Percentiles rank a stretch among this genome's conserved stretches.
These are phyloP conservation scores for Palythoa heliodiscus DNA, from an alignment of 92 coral and sea anemone species.

Conservation along the genomic window DNA sequence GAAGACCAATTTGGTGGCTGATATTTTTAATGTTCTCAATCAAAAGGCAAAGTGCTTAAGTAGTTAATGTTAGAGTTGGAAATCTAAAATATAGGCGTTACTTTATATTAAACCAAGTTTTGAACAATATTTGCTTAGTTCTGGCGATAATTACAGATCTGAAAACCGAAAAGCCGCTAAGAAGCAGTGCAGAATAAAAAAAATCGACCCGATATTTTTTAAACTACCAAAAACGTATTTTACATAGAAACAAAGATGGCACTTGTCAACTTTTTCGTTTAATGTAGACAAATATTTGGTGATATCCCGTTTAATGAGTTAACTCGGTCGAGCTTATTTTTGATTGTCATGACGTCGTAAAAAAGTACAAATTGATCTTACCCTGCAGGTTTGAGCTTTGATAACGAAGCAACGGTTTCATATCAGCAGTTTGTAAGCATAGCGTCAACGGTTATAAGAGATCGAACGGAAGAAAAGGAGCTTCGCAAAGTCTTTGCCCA, in stretches of 20 bases:
- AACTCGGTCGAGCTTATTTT: background rate
- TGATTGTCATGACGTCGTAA: background rate
- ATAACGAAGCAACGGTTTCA: slow-evolving; percentile 52
- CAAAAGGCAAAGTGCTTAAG: background rate
- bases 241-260: background rate
- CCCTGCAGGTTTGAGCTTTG: slow-evolving; percentile 32
- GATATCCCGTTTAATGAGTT: background rate
- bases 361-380: background rate
- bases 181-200: background rate
- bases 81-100: background rate
- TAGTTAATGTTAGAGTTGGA: background rate
- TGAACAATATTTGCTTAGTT: background rate
- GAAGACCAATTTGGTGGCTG: background rate
- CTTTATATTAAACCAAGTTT: background rate
- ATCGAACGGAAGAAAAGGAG: slow-evolving; percentile 51
- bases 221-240: background rate
- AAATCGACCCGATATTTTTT: background rate
- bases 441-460: slow-evolving; percentile 54
- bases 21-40: background rate
- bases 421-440: slow-evolving; percentile 57
- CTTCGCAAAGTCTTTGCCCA: slow-evolving; percentile 69
- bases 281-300: background rate
- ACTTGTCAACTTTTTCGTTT: background rate
- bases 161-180: background rate
- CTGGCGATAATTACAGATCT: background rate